Conservation (phyloP, 2,888 invertebrate genomes). For the Mesorhabditis belari region DNA sequence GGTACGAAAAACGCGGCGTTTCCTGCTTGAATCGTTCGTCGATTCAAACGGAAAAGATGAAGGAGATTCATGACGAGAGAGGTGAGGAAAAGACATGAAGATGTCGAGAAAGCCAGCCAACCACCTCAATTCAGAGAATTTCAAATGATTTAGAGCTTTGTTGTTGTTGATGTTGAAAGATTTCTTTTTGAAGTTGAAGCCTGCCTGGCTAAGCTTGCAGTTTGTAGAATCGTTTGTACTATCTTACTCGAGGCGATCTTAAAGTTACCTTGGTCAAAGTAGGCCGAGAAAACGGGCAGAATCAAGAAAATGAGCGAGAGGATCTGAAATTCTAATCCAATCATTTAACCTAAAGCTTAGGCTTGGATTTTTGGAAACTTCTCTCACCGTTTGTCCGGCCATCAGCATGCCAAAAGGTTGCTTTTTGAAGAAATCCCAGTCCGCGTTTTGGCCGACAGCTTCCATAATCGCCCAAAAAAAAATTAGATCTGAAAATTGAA, state of each 20-base stretch:
- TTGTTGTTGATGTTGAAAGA: too few relatives aligned
- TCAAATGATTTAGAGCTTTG: too few relatives aligned
- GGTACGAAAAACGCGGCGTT: conserved; percentile 14
- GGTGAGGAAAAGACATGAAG: conserved; percentile 13
- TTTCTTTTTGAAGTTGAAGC: too few relatives aligned
- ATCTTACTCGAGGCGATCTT: background rate
- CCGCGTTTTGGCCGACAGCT: conserved; percentile 10
- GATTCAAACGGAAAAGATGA: conserved; percentile 22
- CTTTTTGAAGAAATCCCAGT: conserved; percentile 22
- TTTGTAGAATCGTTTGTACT: too few relatives aligned
- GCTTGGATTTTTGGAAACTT: too few relatives aligned
- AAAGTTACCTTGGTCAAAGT: conserved; percentile 12
- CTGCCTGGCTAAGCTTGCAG: too few relatives aligned
- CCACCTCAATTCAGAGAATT: too few relatives aligned
- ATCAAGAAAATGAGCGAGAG: conserved; percentile 13
- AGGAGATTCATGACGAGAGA: conserved; percentile 17
- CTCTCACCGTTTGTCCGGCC: conserved; percentile 21
- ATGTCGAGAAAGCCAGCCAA: too few relatives aligned
- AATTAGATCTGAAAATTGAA: background rate
- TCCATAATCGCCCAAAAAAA: conserved; percentile 9
- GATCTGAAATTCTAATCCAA: conserved; percentile 9
- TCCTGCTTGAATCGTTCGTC: conserved; percentile 7
- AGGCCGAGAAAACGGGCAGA: conserved; percentile 16
- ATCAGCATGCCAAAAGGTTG: conserved; percentile 32
- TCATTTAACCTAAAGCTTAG: too few relatives aligned